These are phyloP conservation scores for Galerucella nymphaeae DNA, from an alignment of 2,888 invertebrate genomes.

Conservation along the genomic window DNA sequence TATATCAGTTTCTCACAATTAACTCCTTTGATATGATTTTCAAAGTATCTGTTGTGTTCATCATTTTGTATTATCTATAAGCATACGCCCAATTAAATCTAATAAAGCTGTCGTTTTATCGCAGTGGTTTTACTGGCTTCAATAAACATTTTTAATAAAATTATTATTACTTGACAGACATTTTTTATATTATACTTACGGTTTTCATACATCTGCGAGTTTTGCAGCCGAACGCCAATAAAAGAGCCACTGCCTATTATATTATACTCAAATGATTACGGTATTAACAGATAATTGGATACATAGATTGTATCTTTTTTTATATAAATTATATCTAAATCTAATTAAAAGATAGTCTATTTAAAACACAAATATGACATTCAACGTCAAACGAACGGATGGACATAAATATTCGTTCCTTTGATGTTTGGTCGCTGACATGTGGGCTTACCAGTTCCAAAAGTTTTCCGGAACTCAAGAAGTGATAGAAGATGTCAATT, in stretches of 20 bases:
- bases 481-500: too few relatives aligned
- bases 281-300: neutral
- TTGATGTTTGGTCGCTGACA: neutral
- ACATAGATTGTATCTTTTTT: neutral
- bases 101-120: neutral
- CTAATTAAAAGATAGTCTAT: neutral
- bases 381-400: conserved; percentile 2
- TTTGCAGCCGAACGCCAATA: neutral
- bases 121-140: neutral
- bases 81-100: too few relatives aligned
- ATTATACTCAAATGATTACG: neutral
- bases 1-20: too few relatives aligned
- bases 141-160: too few relatives aligned
- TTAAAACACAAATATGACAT: neutral
- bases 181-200: neutral
- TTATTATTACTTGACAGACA: neutral
- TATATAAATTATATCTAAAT: neutral
- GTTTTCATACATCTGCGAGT: neutral
- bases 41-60: too few relatives aligned
- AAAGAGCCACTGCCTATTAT: neutral
- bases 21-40: too few relatives aligned
- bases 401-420: neutral
- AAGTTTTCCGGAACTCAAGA: too few relatives aligned
- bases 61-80: too few relatives aligned
- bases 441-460: neutral